Base-by-base conservation (phyloP, 2,888 invertebrate genomes). In the Lasioglossum malachurum region DNA sequence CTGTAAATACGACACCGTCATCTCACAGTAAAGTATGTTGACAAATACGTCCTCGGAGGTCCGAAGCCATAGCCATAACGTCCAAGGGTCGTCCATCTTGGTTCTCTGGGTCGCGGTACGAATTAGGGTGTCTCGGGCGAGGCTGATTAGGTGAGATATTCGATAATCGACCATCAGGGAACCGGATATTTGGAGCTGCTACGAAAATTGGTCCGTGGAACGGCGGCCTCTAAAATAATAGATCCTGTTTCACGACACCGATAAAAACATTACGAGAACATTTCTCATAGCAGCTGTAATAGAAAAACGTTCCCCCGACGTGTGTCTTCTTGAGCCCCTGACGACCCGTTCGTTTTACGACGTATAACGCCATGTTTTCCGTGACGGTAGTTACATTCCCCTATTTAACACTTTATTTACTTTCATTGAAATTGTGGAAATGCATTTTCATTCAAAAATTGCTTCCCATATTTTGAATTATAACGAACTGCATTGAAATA, bases 271-370 rank as follows among this genome's bases (percentile, higher is more conserved):
- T 72, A 46, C 49, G 44, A 16, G 41, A 64, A 23, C 49, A 31
- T 77, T 83, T 57, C 53, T 83, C 73, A 57, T 69, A 1, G 1
- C 1, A 12, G 23, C 27, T 53, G 49, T 57, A 77, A 80, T 73
- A 7, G 38, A 41, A 72, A 60, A 27, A 74, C 53, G 73, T 69
- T 46, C 69, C 27, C 23, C 19, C 10, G 41, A 41, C 41, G n/a
- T 16, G n/a, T 35, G n/a, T 78, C 23, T 16, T 14, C 19, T 53
- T 10, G 77, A 44, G 41, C 76, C 64, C 44, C 41, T 16, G 5
- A 46, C 27, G 19, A 23, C 23, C 16, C 46, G 31, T 60, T 75
- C 23, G 4, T 31, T 75, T 64, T 53, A 35, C n/a, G n/a, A 41
- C 4, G 10, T 5, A 19, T 38, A 4, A 41, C 49, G 35, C 44